Evolutionary conservation across 2,113 vertebrate species (phyloP).

Genomic region (Apteryx mantelli): DNA sequence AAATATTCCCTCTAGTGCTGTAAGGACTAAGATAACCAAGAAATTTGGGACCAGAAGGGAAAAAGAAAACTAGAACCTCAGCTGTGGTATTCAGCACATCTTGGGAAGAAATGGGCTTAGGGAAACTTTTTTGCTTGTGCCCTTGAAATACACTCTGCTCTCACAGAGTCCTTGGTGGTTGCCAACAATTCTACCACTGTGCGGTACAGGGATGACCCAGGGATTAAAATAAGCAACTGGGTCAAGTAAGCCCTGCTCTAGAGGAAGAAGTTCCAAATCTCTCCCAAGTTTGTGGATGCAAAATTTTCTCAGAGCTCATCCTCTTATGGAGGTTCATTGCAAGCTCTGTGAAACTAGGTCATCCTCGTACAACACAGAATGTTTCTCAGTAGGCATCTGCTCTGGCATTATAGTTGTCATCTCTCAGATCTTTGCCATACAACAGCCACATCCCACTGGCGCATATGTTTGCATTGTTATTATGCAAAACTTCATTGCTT

Average conservation of each 20-base stretch:
- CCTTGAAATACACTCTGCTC: neutral
- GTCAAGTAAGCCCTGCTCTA: neutral
- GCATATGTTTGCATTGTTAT: neutral
- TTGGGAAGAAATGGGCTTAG: neutral
- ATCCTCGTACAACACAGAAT: neutral
- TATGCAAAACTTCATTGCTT: neutral
- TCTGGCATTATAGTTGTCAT: neutral
- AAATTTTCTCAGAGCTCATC: neutral
- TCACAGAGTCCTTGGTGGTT: neutral
- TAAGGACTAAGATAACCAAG: neutral
- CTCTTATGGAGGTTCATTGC: neutral
- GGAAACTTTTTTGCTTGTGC: neutral
- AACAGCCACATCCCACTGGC: neutral
- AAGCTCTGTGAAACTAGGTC: accelerated
- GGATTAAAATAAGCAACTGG: neutral
- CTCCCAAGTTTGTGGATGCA: neutral
- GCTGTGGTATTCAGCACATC: neutral
- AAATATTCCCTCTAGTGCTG: neutral
- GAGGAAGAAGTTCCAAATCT: neutral
- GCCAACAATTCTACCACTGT: neutral
- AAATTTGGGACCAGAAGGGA: neutral
- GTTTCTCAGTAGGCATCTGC: neutral
- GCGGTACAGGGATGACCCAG: neutral
- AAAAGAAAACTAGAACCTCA: neutral
- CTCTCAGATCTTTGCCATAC: neutral